phyloP scores from a whole-genome alignment of 2,797 vertebrate genomes.

The Mus minutoides region DNA sequence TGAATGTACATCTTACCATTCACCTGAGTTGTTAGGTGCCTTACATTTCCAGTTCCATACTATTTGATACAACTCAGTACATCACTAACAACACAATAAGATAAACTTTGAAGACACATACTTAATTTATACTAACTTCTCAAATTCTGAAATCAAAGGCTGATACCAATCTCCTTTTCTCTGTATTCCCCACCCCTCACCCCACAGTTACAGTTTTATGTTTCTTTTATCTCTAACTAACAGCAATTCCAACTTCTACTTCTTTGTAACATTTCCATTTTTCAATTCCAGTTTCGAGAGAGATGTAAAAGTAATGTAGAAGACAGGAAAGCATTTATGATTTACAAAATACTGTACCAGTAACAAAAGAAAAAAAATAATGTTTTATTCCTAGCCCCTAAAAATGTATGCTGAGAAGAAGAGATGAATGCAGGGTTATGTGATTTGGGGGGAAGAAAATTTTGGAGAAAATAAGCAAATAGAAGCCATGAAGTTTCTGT shows the following conservation, averaged over 20 bases:
- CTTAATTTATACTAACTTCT: neutral
- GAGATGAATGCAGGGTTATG: neutral
- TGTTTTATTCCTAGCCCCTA: neutral
- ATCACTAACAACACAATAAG: neutral
- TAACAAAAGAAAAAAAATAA: conserved; percentile 3
- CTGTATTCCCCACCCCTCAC: neutral
- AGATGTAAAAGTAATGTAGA: neutral
- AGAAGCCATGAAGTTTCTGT: neutral
- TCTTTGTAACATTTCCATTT: neutral
- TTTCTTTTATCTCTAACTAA: neutral
- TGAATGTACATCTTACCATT: neutral
- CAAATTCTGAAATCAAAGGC: neutral
- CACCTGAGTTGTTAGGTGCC: neutral
- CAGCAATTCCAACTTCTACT: neutral
- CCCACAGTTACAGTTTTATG: neutral
- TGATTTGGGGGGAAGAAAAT: neutral
- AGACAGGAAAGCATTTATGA: neutral
- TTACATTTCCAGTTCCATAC: neutral
- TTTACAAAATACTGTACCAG: conserved; percentile 37
- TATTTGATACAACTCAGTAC: neutral
- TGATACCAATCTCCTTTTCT: neutral
- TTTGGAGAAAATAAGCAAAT: neutral
- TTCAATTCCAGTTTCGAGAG: neutral
- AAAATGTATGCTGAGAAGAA: neutral
- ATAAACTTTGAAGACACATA: neutral